These are phyloP conservation scores for Sparus aurata DNA, from an alignment of 2,797 vertebrate genomes.

Conservation along the genomic window DNA sequence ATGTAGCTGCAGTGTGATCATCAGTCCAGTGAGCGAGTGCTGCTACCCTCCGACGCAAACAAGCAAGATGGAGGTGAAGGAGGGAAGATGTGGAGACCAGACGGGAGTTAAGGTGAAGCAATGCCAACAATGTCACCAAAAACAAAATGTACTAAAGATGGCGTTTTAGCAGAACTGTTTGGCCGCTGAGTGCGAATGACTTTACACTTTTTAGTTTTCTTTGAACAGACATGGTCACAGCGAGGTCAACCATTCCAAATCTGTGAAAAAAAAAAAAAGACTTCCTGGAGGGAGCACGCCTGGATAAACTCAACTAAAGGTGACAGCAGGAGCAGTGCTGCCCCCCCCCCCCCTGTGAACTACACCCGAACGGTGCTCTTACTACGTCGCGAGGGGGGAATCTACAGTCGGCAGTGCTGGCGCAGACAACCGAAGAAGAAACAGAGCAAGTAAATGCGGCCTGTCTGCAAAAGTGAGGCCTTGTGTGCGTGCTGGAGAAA, in stretches of 20 bases:
- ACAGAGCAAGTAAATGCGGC: conserved; percentile 21
- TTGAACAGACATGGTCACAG: neutral
- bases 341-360: neutral
- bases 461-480: conserved; percentile 17
- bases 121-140: neutral
- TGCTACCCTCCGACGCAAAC: neutral
- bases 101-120: neutral
- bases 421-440: neutral
- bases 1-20: no score
- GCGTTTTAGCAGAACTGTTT: neutral
- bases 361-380: neutral
- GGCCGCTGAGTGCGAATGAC: neutral
- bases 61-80: neutral
- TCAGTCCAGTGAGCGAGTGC: neutral
- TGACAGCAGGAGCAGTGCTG: neutral
- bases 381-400: neutral
- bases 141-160: neutral
- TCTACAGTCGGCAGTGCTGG: neutral
- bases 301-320: neutral
- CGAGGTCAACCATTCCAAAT: neutral
- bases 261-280: neutral
- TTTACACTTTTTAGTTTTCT: neutral
- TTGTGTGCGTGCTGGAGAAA: conserved; percentile 12
- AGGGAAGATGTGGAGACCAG: neutral
- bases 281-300: neutral